Evolutionary conservation across 2,113 vertebrate species (phyloP).

Genomic region (Spermophilus dauricus): DNA sequence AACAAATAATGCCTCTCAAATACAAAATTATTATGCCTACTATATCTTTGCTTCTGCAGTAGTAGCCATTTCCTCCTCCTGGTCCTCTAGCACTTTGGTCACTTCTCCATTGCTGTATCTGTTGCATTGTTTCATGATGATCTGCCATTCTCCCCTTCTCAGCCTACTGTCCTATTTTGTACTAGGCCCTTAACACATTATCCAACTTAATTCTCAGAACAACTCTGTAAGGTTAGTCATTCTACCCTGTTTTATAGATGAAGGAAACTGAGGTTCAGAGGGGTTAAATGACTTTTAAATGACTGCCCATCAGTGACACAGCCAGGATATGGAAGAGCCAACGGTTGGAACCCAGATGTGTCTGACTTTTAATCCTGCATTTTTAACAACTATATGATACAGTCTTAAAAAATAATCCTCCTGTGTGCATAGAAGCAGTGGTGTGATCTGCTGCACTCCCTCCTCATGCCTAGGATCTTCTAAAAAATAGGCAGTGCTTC

Average conservation of each 20-base stretch:
- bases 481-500: slow-evolving; percentile 65
- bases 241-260: slow-evolving; percentile 47
- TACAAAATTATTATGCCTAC: not conserved
- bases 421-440: not conserved
- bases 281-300: slow-evolving; percentile 75
- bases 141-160: slow-evolving; percentile 15
- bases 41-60: not conserved
- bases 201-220: slow-evolving; percentile 73
- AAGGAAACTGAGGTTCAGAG: slow-evolving; percentile 73
- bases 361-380: slow-evolving; percentile 60
- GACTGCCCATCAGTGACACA: slow-evolving; percentile 60
- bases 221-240: slow-evolving; percentile 59
- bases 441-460: slow-evolving; percentile 18
- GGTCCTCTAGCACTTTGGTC: not conserved
- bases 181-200: slow-evolving; percentile 56
- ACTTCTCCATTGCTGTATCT: not conserved
- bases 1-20: not conserved
- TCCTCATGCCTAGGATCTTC: slow-evolving; percentile 24
- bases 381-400: slow-evolving; percentile 41
- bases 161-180: slow-evolving; percentile 42
- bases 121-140: not conserved
- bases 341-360: slow-evolving; percentile 53
- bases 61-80: not conserved
- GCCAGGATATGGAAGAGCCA: slow-evolving; percentile 60
- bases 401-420: slow-evolving; percentile 62